Base-by-base conservation (phyloP, 2,888 invertebrate species). In the Anthrax anthrax region DNA sequence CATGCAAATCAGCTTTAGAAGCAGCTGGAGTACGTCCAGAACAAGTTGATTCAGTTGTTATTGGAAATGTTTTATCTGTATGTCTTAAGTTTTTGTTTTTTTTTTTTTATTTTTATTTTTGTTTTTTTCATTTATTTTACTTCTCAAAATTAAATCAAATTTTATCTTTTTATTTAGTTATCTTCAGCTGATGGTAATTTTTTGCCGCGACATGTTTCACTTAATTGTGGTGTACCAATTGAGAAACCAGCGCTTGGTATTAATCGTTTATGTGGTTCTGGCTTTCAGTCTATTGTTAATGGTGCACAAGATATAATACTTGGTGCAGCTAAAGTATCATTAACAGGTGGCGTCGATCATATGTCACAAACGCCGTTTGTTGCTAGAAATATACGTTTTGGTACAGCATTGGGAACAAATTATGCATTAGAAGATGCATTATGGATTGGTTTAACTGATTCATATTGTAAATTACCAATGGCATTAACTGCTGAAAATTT, bases 181-280 rank as follows among this genome's bases (percentile, higher is more conserved):
- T 73, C 86, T 1, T 81, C 91, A 50, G 68, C 78, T 0, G 95
- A 96, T 72, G 91, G 91, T 27, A 78, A 77, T 53, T 89, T 86
- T 64, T 70, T 90, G 47, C 79, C 96, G 0, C 80, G 97, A 10
- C 96, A 97, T 66, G 82, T 85, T n/a, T 76, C 81, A 1, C 73
- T 98, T 17, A 77, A 82, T 56, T 76, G 80, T 53, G 95, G 94
- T 40, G 80, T 97, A 46, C 91, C 94, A 9, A 69, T 82, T 53
- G 84, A 88, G 39, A 80, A 72, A 49, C 94, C 95, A 2, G 92
- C 89, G 1, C 71, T 91, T 2, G 82, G 83, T 43, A 77, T 98
- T 42, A 98, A 97, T 72, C 74, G 97, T 51, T 74, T 98, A 17
- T 98, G 98, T 67, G 98, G 97, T 16, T 95, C 95, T 29, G 97